A percentile compares a stretch with the other conserved stretches of the same genome.
Evolutionary conservation across 35 echinoderm and acorn worm genomes (phyloP).

Genomic region (Lytechinus variegatus): DNA sequence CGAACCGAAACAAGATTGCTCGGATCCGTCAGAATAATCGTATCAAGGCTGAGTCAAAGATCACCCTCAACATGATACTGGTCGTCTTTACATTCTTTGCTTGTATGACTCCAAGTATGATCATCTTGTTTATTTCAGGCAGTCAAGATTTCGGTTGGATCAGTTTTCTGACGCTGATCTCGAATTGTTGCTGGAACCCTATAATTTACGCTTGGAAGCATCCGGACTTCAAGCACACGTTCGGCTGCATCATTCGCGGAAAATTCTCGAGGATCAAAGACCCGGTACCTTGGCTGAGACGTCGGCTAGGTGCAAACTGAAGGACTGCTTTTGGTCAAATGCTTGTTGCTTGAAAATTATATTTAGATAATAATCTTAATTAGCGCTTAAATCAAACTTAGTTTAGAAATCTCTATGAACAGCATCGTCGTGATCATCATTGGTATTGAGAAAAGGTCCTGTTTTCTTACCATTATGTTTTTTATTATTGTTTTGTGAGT

Average conservation of each 20-base stretch:
- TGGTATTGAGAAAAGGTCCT: too few relatives aligned
- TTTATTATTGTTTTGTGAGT: too few relatives aligned
- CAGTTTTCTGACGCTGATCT: neutral
- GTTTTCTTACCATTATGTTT: too few relatives aligned
- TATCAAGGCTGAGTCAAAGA: slow-evolving; percentile 9
- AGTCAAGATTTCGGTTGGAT: neutral
- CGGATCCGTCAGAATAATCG: neutral
- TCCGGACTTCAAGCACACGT: slow-evolving; percentile 36
- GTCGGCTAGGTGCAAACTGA: neutral
- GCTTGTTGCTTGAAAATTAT: too few relatives aligned
- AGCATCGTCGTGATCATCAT: too few relatives aligned
- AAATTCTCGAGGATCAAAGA: slow-evolving; percentile 3
- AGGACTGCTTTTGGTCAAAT: neutral
- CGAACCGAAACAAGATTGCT: neutral
- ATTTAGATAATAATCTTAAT: too few relatives aligned
- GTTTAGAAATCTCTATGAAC: too few relatives aligned
- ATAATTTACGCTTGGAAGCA: slow-evolving; percentile 31
- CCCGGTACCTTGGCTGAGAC: slow-evolving; percentile 11
- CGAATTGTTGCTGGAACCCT: slow-evolving; percentile 26
- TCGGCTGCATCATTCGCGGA: neutral
- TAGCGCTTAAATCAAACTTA: too few relatives aligned
- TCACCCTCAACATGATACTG: slow-evolving; percentile 25
- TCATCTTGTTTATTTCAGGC: neutral
- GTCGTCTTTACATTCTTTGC: neutral
- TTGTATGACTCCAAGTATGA: neutral